These are phyloP conservation scores for Neuroterus valhalla DNA, from an alignment of 1,140 invertebrate species.

Conservation along the genomic window DNA sequence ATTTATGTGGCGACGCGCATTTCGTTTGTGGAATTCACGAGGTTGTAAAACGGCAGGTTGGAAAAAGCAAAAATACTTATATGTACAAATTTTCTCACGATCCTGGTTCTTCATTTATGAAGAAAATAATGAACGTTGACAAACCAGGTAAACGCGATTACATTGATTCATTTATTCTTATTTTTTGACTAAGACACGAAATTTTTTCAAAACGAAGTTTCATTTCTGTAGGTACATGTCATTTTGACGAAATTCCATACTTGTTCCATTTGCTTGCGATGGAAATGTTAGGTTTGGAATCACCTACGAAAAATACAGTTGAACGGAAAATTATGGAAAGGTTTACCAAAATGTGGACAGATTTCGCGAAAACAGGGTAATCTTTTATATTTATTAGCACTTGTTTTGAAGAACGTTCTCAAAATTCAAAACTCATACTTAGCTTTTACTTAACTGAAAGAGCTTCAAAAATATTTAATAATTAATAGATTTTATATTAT, in stretches of 20 bases:
- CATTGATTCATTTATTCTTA: conserved; percentile 42
- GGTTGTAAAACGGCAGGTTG: conserved; percentile 65
- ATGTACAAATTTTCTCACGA: conserved; percentile 75
- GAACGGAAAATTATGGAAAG: conserved; percentile 68
- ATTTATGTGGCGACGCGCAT: conserved; percentile 69
- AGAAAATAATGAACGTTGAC: conserved; percentile 38
- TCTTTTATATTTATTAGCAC: too few species aligned
- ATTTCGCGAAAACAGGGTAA: conserved; percentile 68
- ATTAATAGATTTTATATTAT: too few species aligned
- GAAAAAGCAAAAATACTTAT: conserved; percentile 61
- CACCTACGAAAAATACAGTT: conserved; percentile 54
- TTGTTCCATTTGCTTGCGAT: conserved; percentile 75
- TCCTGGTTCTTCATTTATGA: conserved; percentile 37
- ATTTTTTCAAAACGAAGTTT: not conserved
- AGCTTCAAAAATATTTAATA: too few species aligned
- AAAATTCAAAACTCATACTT: too few species aligned
- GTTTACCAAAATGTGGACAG: conserved; percentile 76
- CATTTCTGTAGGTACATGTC: conserved; percentile 74
- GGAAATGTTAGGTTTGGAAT: conserved; percentile 62
- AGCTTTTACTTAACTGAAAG: too few species aligned
- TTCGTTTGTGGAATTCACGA: conserved; percentile 71
- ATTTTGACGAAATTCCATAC: conserved; percentile 81
- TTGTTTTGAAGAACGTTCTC: too few species aligned
- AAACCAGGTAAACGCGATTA: conserved; percentile 40
- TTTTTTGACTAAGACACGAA: conserved; percentile 71